Evolutionary conservation across 2,888 invertebrate genomes (phyloP), one percentile per base, ranked within the genome.

Genomic region (Epinotia ramella): DNA sequence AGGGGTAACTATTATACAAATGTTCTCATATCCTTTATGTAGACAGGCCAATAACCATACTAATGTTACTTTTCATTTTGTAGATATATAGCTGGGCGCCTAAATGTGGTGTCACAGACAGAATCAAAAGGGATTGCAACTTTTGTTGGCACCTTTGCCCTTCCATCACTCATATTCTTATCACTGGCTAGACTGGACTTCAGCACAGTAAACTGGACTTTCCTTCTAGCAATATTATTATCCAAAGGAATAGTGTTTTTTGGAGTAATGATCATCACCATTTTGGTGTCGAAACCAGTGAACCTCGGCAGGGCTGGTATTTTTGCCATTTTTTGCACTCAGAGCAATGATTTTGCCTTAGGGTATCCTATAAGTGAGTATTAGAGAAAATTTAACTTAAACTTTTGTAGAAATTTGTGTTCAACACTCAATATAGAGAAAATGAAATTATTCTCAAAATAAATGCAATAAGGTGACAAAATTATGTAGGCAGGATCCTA

Each of bases 261-360:
- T 84, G 91, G 95, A 76, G 98, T 98, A 18, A 95, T 97, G 67
- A 87, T 97, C 62, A 95, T 98, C 44, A 97, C 97, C 3, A 85
- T 98, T 77, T 88, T 99, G 62, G 96, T 98, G 60, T 96, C 96
- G n/a, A 96, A 97, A 85, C 98, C 98, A 7, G 87, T 97, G 20
- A 97, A 98, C 90, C 95, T 97, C 80, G 98, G 98, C 4, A 96
- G 97, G 84, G 98, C 98, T 63, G 99, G 98, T 16, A 95, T 99
- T 76, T 97, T 98, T 95, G 98, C 98, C 20, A 99, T 99, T 84
- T 99, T 99, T 89, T 97, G 98, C 82, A 99, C 99, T 0, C 99
- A 99, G 88, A 99, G 98, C 88, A 99, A 99, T 95, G 99, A 99
- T 91, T 99, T 99, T 94, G 99, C 99, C 24, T 96, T 99, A 82